Evolutionary conservation across 2,888 invertebrate genomes (phyloP), one percentile per base, ranked within the genome.

Genomic region (Lypha dubia): DNA sequence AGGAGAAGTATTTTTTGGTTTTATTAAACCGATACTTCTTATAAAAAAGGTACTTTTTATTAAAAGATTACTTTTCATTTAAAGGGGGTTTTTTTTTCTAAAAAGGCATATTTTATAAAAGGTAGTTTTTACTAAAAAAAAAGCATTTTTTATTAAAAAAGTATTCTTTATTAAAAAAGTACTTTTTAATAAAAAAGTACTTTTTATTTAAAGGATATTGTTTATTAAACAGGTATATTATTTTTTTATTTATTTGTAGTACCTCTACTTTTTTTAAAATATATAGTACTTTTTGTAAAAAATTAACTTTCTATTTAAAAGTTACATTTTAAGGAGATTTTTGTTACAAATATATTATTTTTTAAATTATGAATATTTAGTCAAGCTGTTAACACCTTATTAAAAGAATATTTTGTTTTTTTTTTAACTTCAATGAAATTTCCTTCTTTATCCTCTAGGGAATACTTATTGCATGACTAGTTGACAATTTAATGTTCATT

Each of bases 401-500:
- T n/a, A 24, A n/a, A n/a, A n/a, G n/a, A n/a, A n/a, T n/a, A 60
- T 9, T 32, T n/a, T 24, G 11, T 6, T 24, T 46, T 38, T 4
- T 28, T 63, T 63, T 63, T 3, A 13, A 24, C 17, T 67, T 9
- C 17, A 9, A 35, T 24, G 49, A 46, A 22, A 28, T 32, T 46
- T 22, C 7, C 8, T 63, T 46, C 22, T 56, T 15, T n/a, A 20
- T 2, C 13, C 56, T 35, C 17, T 58, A 67, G n/a, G 56, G 20
- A 13, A 60, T 79, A 83, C 71, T 83, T 75, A 70, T 38, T 51
- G 51, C 65, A 53, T 44, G 15, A 75, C 58, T 53, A 63, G 38
- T 53, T 76, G 75, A 80, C 67, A 84, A 76, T 84, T 79, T 84
- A 84, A 80, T 76, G 53, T 67, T 68, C 73, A 73, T 73, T 79